These are phyloP conservation scores for Tenrec ecaudatus DNA, from an alignment of 2,113 vertebrate species.

Conservation along the genomic window DNA sequence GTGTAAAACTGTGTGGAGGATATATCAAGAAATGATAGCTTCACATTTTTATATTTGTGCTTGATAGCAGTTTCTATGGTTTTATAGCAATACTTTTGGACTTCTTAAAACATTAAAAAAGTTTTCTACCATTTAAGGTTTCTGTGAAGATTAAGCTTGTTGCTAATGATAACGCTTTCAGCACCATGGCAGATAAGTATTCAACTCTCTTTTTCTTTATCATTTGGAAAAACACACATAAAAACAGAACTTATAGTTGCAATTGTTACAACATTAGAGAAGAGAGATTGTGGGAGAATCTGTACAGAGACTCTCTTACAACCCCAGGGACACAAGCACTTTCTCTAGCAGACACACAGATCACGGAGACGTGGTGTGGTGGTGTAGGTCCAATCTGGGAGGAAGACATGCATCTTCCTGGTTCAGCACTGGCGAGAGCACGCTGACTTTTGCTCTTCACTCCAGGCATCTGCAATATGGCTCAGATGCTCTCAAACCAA, in stretches of 20 bases:
- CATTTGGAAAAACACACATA: neutral
- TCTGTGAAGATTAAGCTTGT: slow-evolving; percentile 15
- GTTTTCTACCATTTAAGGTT: neutral
- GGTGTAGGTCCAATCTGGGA: neutral
- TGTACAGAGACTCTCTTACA: neutral
- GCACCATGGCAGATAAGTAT: neutral
- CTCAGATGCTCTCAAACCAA: neutral
- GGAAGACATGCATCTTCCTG: neutral
- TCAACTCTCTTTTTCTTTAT: slow-evolving; percentile 32
- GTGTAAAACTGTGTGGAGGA: too few species aligned
- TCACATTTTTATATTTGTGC: too few species aligned
- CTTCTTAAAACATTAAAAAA: too few species aligned
- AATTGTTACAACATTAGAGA: neutral
- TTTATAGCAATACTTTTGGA: too few species aligned
- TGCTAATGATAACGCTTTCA: slow-evolving; percentile 44
- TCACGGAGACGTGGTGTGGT: neutral
- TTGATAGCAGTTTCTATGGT: too few species aligned
- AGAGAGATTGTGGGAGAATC: neutral
- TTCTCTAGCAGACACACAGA: neutral
- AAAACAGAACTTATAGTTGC: neutral
- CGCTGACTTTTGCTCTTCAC: neutral
- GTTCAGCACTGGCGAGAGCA: neutral
- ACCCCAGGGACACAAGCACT: neutral
- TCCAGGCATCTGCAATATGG: neutral
- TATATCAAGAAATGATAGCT: too few species aligned